Evolutionary conservation across 1,140 invertebrate species (phyloP).

Genomic region (Macrostomum lignano): DNA sequence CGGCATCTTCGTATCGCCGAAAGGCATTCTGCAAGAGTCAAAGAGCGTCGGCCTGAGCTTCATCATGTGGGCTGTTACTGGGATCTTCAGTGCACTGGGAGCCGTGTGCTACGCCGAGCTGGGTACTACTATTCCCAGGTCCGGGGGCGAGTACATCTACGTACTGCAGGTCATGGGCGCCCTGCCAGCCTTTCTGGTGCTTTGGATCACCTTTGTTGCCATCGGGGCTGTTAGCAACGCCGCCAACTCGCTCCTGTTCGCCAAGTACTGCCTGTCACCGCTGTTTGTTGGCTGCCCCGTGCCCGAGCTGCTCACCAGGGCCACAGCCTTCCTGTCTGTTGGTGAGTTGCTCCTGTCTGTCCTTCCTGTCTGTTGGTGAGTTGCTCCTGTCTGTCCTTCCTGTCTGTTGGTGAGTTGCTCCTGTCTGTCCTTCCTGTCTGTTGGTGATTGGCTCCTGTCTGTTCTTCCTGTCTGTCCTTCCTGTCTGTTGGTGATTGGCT

Average conservation of each 20-base stretch:
- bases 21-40: slow-evolving; percentile 48
- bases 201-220: slow-evolving; percentile 47
- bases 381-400: too few relatives aligned
- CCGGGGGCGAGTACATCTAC: slow-evolving; percentile 92
- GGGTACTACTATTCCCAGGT: slow-evolving; percentile 65
- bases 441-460: too few relatives aligned
- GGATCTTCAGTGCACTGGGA: slow-evolving; percentile 45
- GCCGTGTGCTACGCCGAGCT: slow-evolving; percentile 73
- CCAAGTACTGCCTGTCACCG: slow-evolving; percentile 70
- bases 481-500: too few relatives aligned
- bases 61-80: slow-evolving; percentile 47
- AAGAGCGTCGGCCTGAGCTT: slow-evolving; percentile 51
- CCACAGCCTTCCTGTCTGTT: too few relatives aligned
- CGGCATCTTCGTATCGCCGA: slow-evolving; percentile 82
- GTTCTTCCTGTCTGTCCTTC: too few relatives aligned
- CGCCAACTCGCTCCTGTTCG: slow-evolving; percentile 76
- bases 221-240: slow-evolving; percentile 64
- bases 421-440: too few relatives aligned
- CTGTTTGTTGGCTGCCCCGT: slow-evolving; percentile 30
- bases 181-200: slow-evolving; percentile 62
- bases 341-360: too few relatives aligned
- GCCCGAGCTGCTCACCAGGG: slow-evolving; percentile 15
- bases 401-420: too few relatives aligned
- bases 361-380: too few relatives aligned
- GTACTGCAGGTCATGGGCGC: slow-evolving; percentile 58